Evolutionary conservation across 2,797 vertebrate species (phyloP).

Genomic region (Arremon aurantiirostris): DNA sequence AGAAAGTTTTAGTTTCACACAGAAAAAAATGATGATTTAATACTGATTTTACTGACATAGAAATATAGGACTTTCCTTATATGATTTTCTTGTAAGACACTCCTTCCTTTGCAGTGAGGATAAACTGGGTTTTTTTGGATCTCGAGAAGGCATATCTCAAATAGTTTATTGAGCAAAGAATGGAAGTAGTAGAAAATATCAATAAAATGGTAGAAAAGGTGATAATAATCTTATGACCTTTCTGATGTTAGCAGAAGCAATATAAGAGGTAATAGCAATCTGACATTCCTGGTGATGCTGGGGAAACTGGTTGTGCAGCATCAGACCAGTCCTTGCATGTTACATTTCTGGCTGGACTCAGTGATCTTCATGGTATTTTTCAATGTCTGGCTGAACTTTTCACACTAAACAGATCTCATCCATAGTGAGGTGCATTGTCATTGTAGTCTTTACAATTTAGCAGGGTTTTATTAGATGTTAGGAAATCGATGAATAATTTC

Average conservation of each 20-base stretch:
- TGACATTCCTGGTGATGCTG: neutral
- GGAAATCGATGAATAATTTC: neutral
- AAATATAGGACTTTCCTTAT: neutral
- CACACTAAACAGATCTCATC: neutral
- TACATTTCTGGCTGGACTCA: neutral
- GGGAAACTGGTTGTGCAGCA: neutral
- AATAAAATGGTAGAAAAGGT: neutral
- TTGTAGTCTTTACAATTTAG: neutral
- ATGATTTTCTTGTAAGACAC: neutral
- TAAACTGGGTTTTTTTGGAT: neutral
- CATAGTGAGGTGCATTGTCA: neutral
- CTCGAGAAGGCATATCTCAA: neutral
- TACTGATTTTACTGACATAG: neutral
- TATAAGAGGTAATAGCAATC: neutral
- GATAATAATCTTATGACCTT: neutral
- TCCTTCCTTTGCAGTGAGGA: neutral
- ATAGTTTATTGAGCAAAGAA: neutral
- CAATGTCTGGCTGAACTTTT: neutral
- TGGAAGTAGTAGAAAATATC: neutral
- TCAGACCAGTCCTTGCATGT: accelerated
- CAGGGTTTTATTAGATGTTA: neutral
- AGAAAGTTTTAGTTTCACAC: neutral
- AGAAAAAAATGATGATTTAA: neutral
- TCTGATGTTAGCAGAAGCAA: neutral
- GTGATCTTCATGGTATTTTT: neutral